Evolutionary conservation across 2,888 invertebrate genomes (phyloP), one percentile per base, ranked within the genome.

Genomic region (Aporophyla nigra): DNA sequence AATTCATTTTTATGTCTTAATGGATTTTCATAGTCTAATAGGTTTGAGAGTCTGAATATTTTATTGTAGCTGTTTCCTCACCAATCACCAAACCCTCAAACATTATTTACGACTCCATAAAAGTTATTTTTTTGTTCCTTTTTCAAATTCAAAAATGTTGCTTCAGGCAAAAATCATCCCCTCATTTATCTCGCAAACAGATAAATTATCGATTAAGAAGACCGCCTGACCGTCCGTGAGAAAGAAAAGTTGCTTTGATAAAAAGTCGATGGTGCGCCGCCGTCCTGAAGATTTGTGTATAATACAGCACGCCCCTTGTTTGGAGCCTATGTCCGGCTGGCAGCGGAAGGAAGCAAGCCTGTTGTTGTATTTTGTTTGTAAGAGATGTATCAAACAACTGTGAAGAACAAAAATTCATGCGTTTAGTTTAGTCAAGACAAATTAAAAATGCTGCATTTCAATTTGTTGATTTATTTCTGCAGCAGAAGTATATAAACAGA

Each of bases 171-270:
- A 78, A 75, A 73, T 56, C 79, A 73, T 75, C 81, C 85, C 84
- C 70, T 63, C 62, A 75, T 83, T 74, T 74, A 78, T 75, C 68
- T 69, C 63, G 49, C 62, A 77, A 82, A 82, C 82, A 86, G 67
- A 86, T 87, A 87, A 87, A 87, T 87, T 84, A 86, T 82, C 80
- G 72, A 81, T 80, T 76, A 76, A 71, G 74, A 63, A 76, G 66
- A 72, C 78, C 62, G 58, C 72, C 67, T 85, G 86, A 77, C 81
- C 83, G 74, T 24, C 62, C 86, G 86, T 86, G 87, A 86, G 86
- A 86, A 86, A 72, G 59, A 59, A 49, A 66, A 71, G 61, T 63
- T 71, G 33, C 59, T 69, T 59, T 24, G 16, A 16, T 69, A 87
- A 86, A 84, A 79, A 83, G 71, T 56, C 2, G 66, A 76, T 83